Conservation (phyloP, 2,888 invertebrate species). For the Pterobdella sp. region DNA sequence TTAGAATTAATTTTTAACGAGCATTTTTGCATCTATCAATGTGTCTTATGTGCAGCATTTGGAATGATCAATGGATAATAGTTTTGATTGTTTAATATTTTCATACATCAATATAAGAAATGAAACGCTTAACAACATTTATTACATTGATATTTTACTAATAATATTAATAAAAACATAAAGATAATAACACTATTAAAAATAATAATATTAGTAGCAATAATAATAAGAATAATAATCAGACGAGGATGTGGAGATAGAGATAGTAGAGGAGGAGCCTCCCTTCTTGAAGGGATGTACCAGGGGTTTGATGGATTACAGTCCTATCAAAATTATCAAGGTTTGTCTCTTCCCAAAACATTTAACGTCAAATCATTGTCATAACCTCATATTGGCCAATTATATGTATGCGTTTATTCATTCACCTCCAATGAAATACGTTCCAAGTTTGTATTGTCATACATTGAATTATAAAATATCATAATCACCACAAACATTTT, state of each 20-base stretch:
- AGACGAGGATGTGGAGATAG: slow-evolving; percentile 97
- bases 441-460: not conserved
- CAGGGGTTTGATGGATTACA: slow-evolving; percentile 73
- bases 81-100: too few relatives aligned
- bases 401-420: not conserved
- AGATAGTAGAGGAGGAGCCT: slow-evolving; percentile 95
- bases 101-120: too few relatives aligned
- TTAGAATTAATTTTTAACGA: not conserved
- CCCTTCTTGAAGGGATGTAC: slow-evolving; percentile 74
- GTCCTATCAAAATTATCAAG: slow-evolving; percentile 86
- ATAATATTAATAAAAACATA: too few relatives aligned
- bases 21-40: not conserved
- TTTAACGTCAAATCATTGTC: not conserved
- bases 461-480: not conserved
- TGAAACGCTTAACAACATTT: not conserved
- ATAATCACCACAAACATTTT: not conserved
- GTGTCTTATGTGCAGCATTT: not conserved
- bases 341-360: slow-evolving; percentile 43
- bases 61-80: too few relatives aligned
- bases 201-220: not conserved
- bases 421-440: not conserved
- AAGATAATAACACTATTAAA: too few relatives aligned
- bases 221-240: slow-evolving; percentile 11
- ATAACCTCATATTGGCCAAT: not conserved
- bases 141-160: too few relatives aligned